Conservation (phyloP, 2,797 vertebrate genomes). For the Hippocampus kuda region DNA sequence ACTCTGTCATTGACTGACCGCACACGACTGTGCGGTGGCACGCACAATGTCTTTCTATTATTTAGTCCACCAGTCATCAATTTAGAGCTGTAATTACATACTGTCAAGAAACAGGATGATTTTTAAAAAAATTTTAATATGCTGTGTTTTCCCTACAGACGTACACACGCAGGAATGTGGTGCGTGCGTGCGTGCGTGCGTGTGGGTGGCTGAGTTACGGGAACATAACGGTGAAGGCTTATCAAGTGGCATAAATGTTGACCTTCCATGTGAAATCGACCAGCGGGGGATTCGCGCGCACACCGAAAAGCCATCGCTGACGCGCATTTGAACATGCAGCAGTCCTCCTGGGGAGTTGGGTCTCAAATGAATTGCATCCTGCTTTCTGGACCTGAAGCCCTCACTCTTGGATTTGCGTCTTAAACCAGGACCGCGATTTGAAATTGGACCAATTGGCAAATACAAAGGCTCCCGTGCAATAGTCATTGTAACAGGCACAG, state of each 20-base stretch:
- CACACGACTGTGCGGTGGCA: slow-evolving; percentile 17
- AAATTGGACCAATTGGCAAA: no score
- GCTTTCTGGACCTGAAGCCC: no score
- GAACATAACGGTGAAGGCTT: not conserved
- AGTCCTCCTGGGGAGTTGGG: no score
- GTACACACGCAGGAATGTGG: not conserved
- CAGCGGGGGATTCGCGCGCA: no score
- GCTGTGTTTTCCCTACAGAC: slow-evolving; percentile 26
- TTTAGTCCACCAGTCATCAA: slow-evolving; percentile 51
- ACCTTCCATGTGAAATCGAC: no score
- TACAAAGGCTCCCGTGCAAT: no score
- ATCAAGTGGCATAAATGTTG: not conserved
- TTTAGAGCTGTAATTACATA: slow-evolving; percentile 62
- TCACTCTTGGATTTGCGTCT: no score
- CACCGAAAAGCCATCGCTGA: no score
- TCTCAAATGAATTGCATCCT: not conserved
- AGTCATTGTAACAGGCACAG: not conserved
- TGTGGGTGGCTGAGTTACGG: slow-evolving; percentile 1
- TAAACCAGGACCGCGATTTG: no score
- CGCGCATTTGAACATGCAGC: no score
- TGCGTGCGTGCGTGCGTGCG: no score
- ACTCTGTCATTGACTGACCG: slow-evolving; percentile 60
- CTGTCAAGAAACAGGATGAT: slow-evolving; percentile 28
- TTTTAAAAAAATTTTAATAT: slow-evolving; percentile 13
- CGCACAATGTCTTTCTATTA: slow-evolving; percentile 22